A percentile compares a stretch with the other conserved stretches of the same genome.
Evolutionary conservation across 2,888 invertebrate genomes (phyloP).

Genomic region (Aethes cnicana): DNA sequence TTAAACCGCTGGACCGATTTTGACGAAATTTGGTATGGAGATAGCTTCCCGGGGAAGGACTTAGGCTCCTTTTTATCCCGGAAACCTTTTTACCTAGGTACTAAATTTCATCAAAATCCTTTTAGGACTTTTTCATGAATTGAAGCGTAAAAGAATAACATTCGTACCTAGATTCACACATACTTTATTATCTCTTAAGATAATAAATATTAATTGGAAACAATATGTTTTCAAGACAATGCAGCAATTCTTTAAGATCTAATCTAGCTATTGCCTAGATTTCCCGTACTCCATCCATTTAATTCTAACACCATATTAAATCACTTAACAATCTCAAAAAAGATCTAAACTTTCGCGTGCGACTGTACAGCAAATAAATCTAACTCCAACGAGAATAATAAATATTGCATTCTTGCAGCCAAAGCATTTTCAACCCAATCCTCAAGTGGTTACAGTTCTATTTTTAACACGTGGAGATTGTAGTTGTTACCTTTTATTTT

Average conservation of each 20-base stretch:
- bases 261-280: slow-evolving; percentile 24
- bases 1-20: too few relatives aligned
- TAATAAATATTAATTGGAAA: too few relatives aligned
- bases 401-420: background rate
- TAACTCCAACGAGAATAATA: slow-evolving; percentile 33
- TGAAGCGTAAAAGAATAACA: too few relatives aligned
- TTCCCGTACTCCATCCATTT: slow-evolving; percentile 2
- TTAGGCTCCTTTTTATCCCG: too few relatives aligned
- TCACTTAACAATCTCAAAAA: slow-evolving; percentile 37
- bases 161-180: too few relatives aligned
- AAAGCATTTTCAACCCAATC: background rate
- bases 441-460: slow-evolving; percentile 13
- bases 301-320: slow-evolving; percentile 38
- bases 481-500: background rate
- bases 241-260: slow-evolving; percentile 17
- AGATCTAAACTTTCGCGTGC: slow-evolving; percentile 48
- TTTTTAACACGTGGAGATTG: background rate
- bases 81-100: too few relatives aligned
- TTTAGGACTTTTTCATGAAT: too few relatives aligned
- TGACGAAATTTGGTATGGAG: too few relatives aligned
- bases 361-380: slow-evolving; percentile 44
- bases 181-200: too few relatives aligned
- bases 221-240: too few relatives aligned
- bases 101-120: too few relatives aligned
- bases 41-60: too few relatives aligned